Percentiles rank a stretch among this genome's conserved stretches.
Conservation (phyloP, 1,140 invertebrate genomes). For the Rhagoletis pomonella region DNA sequence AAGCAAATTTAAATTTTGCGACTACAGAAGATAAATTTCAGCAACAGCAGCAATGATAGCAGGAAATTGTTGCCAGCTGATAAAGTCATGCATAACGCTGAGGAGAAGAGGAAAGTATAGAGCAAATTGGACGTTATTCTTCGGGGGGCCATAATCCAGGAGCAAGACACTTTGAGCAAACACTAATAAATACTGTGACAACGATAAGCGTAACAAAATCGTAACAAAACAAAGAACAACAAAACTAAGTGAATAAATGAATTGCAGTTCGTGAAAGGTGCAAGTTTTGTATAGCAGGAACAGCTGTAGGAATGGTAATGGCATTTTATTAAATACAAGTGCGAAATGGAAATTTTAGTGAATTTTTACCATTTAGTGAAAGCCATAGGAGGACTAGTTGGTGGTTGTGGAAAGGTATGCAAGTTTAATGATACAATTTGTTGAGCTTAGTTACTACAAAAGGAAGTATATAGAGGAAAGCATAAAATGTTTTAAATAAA, state of each 20-base stretch:
- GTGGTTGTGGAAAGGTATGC: too few species aligned
- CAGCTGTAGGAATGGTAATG: background rate
- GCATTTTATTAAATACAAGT: slow-evolving; percentile 17
- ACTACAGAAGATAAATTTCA: background rate
- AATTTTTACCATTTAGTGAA: background rate
- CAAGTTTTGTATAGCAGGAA: slow-evolving; percentile 8
- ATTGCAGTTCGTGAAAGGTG: background rate
- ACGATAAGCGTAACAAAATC: slow-evolving; percentile 46
- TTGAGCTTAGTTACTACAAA: too few species aligned
- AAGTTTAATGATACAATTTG: too few species aligned
- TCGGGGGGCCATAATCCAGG: slow-evolving; percentile 17
- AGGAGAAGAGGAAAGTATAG: background rate
- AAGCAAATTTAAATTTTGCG: slow-evolving; percentile 38
- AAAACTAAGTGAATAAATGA: slow-evolving; percentile 26
- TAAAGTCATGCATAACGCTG: background rate
- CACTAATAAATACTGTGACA: slow-evolving; percentile 39
- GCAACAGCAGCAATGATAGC: background rate
- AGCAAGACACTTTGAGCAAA: slow-evolving; percentile 33
- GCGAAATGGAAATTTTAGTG: background rate
- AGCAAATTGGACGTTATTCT: slow-evolving; percentile 37
- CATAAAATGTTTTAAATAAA: too few species aligned
- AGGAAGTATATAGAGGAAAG: too few species aligned
- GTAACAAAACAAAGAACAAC: slow-evolving; percentile 38
- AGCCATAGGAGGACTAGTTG: too few species aligned
- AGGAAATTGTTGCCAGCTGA: background rate